Base-by-base conservation (phyloP, 2,888 invertebrate genomes). In the Polietes domitor region DNA sequence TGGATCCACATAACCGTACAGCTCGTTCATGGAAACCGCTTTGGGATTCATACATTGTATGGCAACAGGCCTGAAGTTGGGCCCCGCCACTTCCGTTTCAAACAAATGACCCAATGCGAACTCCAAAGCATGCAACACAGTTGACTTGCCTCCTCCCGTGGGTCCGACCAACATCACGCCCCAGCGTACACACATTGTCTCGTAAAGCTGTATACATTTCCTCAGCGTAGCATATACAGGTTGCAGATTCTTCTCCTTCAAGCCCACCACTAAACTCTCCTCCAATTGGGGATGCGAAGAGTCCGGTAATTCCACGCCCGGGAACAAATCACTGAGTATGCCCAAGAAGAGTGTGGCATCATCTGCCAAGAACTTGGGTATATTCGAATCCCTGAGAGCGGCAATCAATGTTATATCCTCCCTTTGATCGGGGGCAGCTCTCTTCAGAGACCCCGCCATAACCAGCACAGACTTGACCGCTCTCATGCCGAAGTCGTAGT, bases 161-260 rank as follows among this genome's bases (percentile, higher is more conserved):
- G 97, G 97, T 0, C 98, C 98, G 0, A 98, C 97, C 84, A 97
- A 92, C 97, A 98, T 98, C 0, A 98, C 97, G 2, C 98, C 98
- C 94, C 98, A 97, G 19, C 98, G 94, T 2, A 98, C 97, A 86
- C 96, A 95, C 96, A 98, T 96, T 0, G 97, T 98, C 91, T 98
- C 98, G 89, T 97, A 96, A 10, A 98, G 92, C 90, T 98, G 97
- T 85, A 98, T 96, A 19, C 91, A 91, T 65, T 92, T 92, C 0
- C 91, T 87, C 43, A 92, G 81, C 12, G 89, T 91, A 2, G 90
- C 87, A 0, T 88, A 86, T 86, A 96, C 95, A 0, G 95, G 92
- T 90, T 97, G 96, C 4, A 96, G 91, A 85, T 94, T 88, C 82
- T 89, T 95, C 21, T 93, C 93, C 4, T 94, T 93, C 58, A 93